A percentile compares a stretch with the other conserved stretches of the same genome.
Evolutionary conservation across 2,888 invertebrate species (phyloP).

Genomic region (Lycia hirtaria): DNA sequence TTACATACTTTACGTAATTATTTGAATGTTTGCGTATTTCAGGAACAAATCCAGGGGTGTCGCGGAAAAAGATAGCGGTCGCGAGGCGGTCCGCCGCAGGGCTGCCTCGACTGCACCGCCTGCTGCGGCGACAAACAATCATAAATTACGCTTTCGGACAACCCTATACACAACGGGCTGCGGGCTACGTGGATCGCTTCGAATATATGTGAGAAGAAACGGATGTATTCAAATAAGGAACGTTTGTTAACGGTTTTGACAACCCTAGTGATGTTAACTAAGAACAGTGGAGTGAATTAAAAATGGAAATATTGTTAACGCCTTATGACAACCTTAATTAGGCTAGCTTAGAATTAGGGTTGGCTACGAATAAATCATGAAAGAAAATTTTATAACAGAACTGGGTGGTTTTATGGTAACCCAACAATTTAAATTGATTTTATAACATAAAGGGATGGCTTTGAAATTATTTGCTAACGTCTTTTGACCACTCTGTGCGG

Average conservation of each 20-base stretch:
- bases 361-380: background rate
- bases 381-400: background rate
- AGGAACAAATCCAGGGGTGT: slow-evolving; percentile 73
- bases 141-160: slow-evolving; percentile 17
- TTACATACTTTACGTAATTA: no score
- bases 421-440: no score
- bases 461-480: no score
- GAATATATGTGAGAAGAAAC: background rate
- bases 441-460: no score
- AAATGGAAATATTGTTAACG: background rate
- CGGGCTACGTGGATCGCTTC: background rate
- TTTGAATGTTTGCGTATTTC: slow-evolving; percentile 24
- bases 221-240: background rate
- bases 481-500: background rate
- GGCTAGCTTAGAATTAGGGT: background rate
- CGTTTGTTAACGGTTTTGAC: background rate
- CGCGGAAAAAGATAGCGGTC: slow-evolving; percentile 85
- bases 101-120: slow-evolving; percentile 85
- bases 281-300: no score
- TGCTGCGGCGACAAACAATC: slow-evolving; percentile 75
- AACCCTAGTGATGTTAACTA: background rate
- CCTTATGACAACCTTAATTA: background rate
- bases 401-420: no score
- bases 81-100: slow-evolving; percentile 74
- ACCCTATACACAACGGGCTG: slow-evolving; percentile 3